Conservation (phyloP, 2,113 vertebrate species). For the Ochotona princeps region DNA sequence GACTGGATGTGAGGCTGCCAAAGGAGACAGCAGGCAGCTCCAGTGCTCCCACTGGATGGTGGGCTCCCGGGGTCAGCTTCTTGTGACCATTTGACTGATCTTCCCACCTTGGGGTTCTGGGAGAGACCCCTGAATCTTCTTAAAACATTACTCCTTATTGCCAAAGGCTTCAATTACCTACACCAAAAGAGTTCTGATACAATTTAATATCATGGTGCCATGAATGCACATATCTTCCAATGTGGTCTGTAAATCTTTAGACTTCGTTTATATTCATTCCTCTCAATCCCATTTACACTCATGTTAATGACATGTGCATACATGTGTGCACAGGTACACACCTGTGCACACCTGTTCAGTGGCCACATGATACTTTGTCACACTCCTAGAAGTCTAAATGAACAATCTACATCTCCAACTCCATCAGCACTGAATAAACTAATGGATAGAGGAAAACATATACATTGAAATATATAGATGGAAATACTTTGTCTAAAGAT, state of each 20-base stretch:
- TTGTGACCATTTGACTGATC: constrained; percentile 2
- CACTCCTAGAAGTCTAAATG: neutral
- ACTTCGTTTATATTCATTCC: neutral
- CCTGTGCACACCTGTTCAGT: neutral
- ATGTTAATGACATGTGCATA: neutral
- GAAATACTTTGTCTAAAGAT: neutral
- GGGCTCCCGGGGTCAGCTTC: constrained; percentile 21
- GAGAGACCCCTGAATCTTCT: too few species aligned
- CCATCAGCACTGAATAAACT: neutral
- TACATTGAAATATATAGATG: too few species aligned
- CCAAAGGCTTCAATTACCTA: constrained; percentile 51
- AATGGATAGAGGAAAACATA: neutral
- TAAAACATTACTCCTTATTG: neutral
- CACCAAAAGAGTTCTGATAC: constrained; percentile 1
- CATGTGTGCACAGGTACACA: too few species aligned
- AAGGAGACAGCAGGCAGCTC: neutral
- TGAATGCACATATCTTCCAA: constrained; percentile 1
- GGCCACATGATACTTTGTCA: neutral
- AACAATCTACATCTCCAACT: neutral
- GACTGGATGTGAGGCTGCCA: neutral
- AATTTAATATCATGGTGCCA: neutral
- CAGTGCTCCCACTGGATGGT: neutral
- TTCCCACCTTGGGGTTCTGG: constrained; percentile 7
- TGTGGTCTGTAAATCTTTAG: constrained; percentile 2
- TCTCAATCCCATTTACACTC: neutral